Evolutionary conservation across 2,888 invertebrate genomes (phyloP), one percentile per base, ranked within the genome.

Genomic region (Oxycera nigricornis): DNA sequence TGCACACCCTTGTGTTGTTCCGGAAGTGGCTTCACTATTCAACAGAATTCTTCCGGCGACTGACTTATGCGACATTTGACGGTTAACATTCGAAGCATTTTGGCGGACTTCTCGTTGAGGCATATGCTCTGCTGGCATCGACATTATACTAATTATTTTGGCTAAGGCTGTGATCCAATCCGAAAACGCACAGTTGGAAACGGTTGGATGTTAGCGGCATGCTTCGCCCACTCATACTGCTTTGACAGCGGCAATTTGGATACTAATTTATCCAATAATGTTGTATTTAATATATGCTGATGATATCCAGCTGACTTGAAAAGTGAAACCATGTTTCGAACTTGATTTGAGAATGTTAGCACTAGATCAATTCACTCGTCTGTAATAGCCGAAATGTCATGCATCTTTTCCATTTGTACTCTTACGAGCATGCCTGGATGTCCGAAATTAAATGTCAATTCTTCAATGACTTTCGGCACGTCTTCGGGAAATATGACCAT

Each of bases 391-490:
- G 77, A 72, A 59, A 78, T 74, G 0, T 61, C 26, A n/a, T 76
- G 73, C 0, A 76, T 77, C 35, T 78, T 78, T 3, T 76, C 72
- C n/a, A 78, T 68, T 52, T 77, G 77, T 50, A 76, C 77, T 24
- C 77, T 70, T 17, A 78, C 75, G 26, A 78, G 57, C 35, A 77
- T n/a, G 26, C 78, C 77, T 1, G 78, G 77, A 1, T 78, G 76
- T 24, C 78, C 78, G 50, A 68, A 79, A 14, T 76, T 76, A 67
- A 78, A 77, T 35, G 78, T 74, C 9, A 77, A 22, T 67, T 77
- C 75, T 6, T 73, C 72, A 11, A 76, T 74, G 9, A 74, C 75
- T 11, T 50, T 22, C 3, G 30, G 28, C 7, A 73, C n/a, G 35
- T 67, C 62, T 0, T 73, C 35, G 7, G 46, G 41, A 24, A 55